A percentile compares a stretch with the other conserved stretches of the same genome.
Conservation (phyloP, 2,888 invertebrate genomes). For the Protonemura montana region DNA sequence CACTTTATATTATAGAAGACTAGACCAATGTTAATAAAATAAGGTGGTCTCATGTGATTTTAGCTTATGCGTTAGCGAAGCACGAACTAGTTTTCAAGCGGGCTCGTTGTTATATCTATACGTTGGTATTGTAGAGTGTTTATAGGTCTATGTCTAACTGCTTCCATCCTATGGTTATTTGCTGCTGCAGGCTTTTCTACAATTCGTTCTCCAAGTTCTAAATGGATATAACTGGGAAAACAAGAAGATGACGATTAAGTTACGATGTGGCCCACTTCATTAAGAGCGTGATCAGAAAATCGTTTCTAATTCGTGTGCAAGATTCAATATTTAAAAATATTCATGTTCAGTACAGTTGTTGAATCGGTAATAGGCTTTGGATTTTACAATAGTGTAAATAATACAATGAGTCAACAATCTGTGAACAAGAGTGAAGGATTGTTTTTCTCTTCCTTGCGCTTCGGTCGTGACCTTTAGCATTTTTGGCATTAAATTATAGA, state of each 20-base stretch:
- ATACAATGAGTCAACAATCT: background rate
- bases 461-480: background rate
- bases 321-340: background rate
- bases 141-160: background rate
- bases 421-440: background rate
- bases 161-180: background rate
- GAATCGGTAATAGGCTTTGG: conserved; percentile 9
- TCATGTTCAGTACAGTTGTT: conserved; percentile 4
- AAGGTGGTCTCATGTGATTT: conserved; percentile 9
- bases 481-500: background rate
- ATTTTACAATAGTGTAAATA: background rate
- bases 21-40: conserved; percentile 13
- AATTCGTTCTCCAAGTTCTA: conserved; percentile 10
- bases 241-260: background rate
- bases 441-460: background rate
- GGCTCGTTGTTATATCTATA: background rate
- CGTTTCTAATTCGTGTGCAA: background rate
- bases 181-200: background rate
- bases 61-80: background rate
- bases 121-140: background rate
- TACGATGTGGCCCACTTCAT: background rate
- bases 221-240: background rate
- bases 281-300: conserved; percentile 4
- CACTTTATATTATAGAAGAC: conserved; percentile 27
- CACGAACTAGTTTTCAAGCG: background rate